A percentile compares a stretch with the other conserved stretches of the same genome.
These are phyloP conservation scores for Sciurus carolinensis DNA, from an alignment of 2,797 vertebrate species.

Conservation along the genomic window DNA sequence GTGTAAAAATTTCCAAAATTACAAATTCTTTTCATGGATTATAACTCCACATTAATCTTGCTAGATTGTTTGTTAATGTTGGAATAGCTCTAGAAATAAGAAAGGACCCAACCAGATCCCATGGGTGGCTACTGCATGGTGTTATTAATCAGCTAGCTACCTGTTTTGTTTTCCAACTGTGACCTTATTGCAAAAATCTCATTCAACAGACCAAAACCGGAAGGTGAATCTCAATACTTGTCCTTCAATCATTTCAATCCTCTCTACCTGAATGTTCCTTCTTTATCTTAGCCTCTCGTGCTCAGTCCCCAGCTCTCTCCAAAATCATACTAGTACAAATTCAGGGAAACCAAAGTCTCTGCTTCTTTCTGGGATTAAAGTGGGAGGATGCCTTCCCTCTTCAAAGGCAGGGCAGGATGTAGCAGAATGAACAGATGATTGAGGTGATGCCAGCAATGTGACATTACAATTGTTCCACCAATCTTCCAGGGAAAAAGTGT, in stretches of 20 bases:
- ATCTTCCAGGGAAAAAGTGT: not conserved
- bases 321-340: slow-evolving; percentile 30
- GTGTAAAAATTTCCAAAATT: slow-evolving; percentile 81
- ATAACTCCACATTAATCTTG: slow-evolving; percentile 67
- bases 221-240: not conserved
- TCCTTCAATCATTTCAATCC: not conserved
- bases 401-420: not conserved
- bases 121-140: not conserved
- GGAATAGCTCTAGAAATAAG: slow-evolving; percentile 72
- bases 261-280: not conserved
- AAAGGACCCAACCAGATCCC: slow-evolving; percentile 16
- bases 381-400: not conserved
- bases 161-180: slow-evolving; percentile 33
- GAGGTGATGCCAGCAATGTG: not conserved
- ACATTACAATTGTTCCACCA: not conserved
- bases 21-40: slow-evolving; percentile 78
- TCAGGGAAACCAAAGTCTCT: not conserved
- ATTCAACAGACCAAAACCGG: not conserved
- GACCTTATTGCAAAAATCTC: not conserved
- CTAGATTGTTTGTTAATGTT: slow-evolving; percentile 78
- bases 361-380: slow-evolving; percentile 32
- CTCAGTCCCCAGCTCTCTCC: not conserved
- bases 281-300: not conserved
- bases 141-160: not conserved
- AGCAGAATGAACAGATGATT: not conserved